Conservation (phyloP, 2,113 vertebrate genomes). For the Raja brachyura region DNA sequence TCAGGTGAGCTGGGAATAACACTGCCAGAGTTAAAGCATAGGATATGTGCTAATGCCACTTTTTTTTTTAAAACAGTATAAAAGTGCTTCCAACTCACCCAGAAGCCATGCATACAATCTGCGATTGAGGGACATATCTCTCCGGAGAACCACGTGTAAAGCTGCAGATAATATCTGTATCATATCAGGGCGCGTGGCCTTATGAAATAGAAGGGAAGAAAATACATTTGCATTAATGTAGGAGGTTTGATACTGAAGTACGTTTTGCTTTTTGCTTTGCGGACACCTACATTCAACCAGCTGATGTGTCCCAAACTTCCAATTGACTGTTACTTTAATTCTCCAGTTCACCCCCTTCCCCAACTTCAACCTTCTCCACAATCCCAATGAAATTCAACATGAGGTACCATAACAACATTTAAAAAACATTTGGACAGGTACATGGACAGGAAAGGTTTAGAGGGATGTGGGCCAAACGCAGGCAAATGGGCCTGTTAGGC, state of each 20-base stretch:
- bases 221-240: background rate
- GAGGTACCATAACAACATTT: too few relatives aligned
- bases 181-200: conserved; percentile 95
- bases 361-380: too few relatives aligned
- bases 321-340: too few relatives aligned
- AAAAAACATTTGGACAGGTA: too few relatives aligned
- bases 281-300: too few relatives aligned
- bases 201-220: conserved; percentile 44
- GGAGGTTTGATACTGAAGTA: background rate
- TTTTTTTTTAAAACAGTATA: background rate
- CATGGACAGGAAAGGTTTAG: too few relatives aligned
- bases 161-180: conserved; percentile 91
- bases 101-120: conserved; percentile 97
- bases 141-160: conserved; percentile 91
- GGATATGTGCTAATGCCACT: background rate
- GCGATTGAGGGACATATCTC: conserved; percentile 97
- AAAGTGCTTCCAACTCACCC: conserved; percentile 61
- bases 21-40: background rate
- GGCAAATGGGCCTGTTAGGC: too few relatives aligned
- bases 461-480: too few relatives aligned
- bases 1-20: background rate
- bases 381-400: too few relatives aligned
- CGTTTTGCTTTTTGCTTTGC: too few relatives aligned
- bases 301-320: too few relatives aligned
- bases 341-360: too few relatives aligned